Conservation (phyloP, 2,797 vertebrate species). For the Halcyon chelicuti region DNA sequence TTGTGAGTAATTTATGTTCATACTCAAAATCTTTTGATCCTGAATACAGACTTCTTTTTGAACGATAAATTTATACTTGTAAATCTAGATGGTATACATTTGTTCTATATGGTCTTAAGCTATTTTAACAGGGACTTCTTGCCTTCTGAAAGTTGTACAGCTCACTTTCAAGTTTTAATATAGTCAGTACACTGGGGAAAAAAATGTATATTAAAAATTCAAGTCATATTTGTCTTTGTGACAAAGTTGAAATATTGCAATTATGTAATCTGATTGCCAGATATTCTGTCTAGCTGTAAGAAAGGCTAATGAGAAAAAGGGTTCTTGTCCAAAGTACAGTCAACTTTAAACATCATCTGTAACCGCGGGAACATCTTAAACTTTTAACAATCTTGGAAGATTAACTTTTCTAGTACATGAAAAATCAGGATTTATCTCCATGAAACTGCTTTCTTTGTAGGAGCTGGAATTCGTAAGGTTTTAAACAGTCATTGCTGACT, state of each 20-base stretch:
- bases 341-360: conserved; percentile 32
- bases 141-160: neutral
- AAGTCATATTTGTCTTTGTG: conserved; percentile 9
- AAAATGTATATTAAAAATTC: neutral
- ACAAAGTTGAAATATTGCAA: neutral
- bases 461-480: neutral
- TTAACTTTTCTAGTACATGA: neutral
- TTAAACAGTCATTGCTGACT: neutral
- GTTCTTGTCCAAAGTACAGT: conserved; percentile 40
- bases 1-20: neutral
- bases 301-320: conserved; percentile 33
- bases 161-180: neutral
- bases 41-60: neutral
- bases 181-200: neutral
- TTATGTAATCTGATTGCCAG: conserved; percentile 3
- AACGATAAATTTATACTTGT: neutral
- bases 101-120: neutral
- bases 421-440: conserved; percentile 22
- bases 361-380: conserved; percentile 33
- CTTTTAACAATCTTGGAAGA: conserved; percentile 10
- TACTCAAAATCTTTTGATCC: neutral
- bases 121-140: neutral
- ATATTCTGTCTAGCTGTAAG: conserved; percentile 11
- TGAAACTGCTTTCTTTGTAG: neutral
- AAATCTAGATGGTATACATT: neutral